A percentile compares a stretch with the other conserved stretches of the same genome.
Evolutionary conservation across 2,113 vertebrate genomes (phyloP).

Genomic region (Oryzias javanicus): DNA sequence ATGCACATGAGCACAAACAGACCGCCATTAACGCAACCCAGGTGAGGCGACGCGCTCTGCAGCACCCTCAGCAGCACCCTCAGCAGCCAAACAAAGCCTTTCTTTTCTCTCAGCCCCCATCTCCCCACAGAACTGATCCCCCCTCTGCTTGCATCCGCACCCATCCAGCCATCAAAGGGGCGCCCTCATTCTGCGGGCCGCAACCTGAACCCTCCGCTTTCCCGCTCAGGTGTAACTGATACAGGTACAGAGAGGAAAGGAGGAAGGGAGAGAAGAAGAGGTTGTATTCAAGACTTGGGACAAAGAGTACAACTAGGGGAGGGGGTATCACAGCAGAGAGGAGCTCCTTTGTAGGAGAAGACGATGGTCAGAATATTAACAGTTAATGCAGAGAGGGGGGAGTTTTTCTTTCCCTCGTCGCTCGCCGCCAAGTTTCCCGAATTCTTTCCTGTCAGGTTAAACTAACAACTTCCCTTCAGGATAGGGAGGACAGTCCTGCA

Average conservation of each 20-base stretch:
- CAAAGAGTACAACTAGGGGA: conserved; percentile 62
- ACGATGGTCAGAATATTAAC: conserved; percentile 71
- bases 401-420: conserved; percentile 61
- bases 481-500: conserved; percentile 76
- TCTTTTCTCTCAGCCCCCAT: conserved; percentile 66
- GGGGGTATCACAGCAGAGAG: neutral
- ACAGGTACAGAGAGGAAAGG: conserved; percentile 69
- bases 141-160: conserved; percentile 46
- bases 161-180: conserved; percentile 66
- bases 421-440: conserved; percentile 78
- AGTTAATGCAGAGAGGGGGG: conserved; percentile 64
- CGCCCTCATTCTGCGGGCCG: conserved; percentile 70
- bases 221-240: conserved; percentile 79
- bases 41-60: conserved; percentile 36
- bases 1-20: conserved; percentile 31
- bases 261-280: conserved; percentile 30
- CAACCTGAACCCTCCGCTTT: conserved; percentile 63
- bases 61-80: conserved; percentile 44
- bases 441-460: conserved; percentile 86
- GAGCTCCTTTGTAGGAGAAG: conserved; percentile 25
- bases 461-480: conserved; percentile 88
- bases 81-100: conserved; percentile 60
- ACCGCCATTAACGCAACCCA: conserved; percentile 48
- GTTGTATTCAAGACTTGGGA: conserved; percentile 62
- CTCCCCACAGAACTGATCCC: conserved; percentile 46